Conservation (phyloP, 2,113 vertebrate genomes). For the Cygnus atratus region DNA sequence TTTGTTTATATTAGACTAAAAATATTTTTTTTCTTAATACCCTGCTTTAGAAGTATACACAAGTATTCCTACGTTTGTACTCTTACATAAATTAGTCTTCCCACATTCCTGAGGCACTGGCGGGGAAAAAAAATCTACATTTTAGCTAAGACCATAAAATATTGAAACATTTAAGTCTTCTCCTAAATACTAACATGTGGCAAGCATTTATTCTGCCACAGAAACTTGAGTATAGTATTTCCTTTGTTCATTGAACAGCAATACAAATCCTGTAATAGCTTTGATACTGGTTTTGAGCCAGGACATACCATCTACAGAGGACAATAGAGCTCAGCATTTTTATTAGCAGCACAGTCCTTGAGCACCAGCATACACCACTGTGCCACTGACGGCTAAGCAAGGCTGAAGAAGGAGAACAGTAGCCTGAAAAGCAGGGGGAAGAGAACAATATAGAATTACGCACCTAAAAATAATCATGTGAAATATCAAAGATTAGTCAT, state of each 20-base stretch:
- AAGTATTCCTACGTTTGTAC: not conserved
- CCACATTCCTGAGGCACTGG: not conserved
- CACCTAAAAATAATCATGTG: constrained; percentile 24
- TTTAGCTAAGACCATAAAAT: not conserved
- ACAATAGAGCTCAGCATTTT: not conserved
- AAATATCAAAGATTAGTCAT: constrained; percentile 36
- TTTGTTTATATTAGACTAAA: not conserved
- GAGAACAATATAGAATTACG: not conserved
- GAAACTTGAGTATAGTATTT: not conserved
- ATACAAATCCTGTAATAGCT: not conserved
- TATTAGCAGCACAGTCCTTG: not conserved
- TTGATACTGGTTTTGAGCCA: not conserved
- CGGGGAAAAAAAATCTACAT: not conserved
- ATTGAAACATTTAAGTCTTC: constrained; percentile 5
- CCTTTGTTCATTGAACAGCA: constrained; percentile 10
- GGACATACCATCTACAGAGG: not conserved
- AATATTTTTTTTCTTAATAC: not conserved
- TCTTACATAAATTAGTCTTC: not conserved
- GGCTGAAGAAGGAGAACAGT: not conserved
- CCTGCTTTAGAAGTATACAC: not conserved
- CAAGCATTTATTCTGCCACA: constrained; percentile 13
- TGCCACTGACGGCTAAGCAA: not conserved
- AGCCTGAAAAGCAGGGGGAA: not conserved
- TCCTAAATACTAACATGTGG: constrained; percentile 24
- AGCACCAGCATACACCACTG: not conserved